Base-by-base conservation (phyloP, 2,888 invertebrate species). In the Mimumesa dahlbomi region DNA sequence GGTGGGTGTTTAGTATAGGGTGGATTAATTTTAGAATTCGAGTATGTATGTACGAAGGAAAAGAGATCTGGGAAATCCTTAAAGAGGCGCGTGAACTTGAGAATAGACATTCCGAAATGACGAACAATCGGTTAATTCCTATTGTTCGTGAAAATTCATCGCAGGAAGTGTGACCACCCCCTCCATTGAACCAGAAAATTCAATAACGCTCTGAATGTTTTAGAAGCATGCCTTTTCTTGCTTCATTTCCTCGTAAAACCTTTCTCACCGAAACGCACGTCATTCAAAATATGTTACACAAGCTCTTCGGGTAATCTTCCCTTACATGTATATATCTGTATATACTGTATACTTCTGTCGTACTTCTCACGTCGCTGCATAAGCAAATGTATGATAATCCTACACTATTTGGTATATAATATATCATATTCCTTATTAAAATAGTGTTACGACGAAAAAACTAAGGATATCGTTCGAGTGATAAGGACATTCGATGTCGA, bases 311-410 rank as follows among this genome's bases (percentile, higher is more conserved):
- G 65, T 66, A 13, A 65, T 42, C 36, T 58, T 65, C 54, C 61
- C 48, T 42, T 53, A 13, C 53, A 52, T 80, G 80, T 80, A 76
- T 69, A 81, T 81, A 80, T 63, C 50, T 87, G 85, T 87, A 87
- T 82, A 87, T 87, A 87, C 80, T 86, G 85, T 84, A 84, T 82
- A 85, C 80, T 84, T 84, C 54, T 77, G 75, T 68, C 72, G 59
- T 78, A 75, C 49, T 75, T 56, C 69, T 57, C 65, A 65, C 64
- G 54, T 73, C 49, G 67, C 68, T 64, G 57, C 58, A 58, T 57
- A 73, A 76, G 67, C 59, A 71, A 64, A 59, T 82, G 82, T 82
- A 82, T 70, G 59, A 82, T 82, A 82, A 82, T 79, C 74, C 79
- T 68, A 69, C 65, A 67, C 71, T 77, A 71, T 46, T 50, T 65